These are phyloP conservation scores for Muricea muricata DNA, from an alignment of 92 coral and sea anemone species.

Conservation along the genomic window DNA sequence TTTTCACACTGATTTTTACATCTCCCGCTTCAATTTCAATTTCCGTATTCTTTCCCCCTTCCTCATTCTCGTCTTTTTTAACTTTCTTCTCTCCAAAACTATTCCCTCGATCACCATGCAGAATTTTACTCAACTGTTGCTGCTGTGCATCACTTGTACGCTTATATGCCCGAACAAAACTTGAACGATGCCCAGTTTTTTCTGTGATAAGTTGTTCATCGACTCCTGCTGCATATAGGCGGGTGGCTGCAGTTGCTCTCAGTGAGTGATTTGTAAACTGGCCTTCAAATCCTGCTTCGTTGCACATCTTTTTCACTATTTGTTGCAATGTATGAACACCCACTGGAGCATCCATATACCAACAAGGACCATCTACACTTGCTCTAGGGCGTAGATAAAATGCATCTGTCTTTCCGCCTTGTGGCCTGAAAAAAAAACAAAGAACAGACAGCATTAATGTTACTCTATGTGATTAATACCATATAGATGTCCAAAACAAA, in stretches of 20 bases:
- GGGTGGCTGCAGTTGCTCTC: slow-evolving; percentile 36
- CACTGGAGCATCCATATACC: slow-evolving; percentile 39
- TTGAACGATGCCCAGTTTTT: slow-evolving; percentile 50
- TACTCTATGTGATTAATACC: too few species aligned
- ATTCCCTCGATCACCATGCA: too few species aligned
- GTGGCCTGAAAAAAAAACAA: slow-evolving; percentile 26
- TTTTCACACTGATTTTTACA: too few species aligned
- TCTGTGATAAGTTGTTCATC: slow-evolving; percentile 26
- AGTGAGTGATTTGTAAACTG: slow-evolving; percentile 41
- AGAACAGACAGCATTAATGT: too few species aligned
- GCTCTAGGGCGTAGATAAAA: slow-evolving; percentile 23
- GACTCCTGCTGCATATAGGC: slow-evolving; percentile 44
- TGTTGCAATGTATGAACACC: slow-evolving; percentile 17
- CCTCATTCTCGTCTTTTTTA: too few species aligned
- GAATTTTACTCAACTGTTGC: too few species aligned
- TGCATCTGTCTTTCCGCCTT: slow-evolving; percentile 43
- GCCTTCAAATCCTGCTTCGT: slow-evolving; percentile 31
- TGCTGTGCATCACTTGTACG: too few species aligned
- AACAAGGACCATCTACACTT: slow-evolving; percentile 24
- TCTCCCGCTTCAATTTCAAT: too few species aligned
- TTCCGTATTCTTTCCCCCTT: too few species aligned
- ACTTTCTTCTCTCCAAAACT: too few species aligned
- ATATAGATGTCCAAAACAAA: too few species aligned
- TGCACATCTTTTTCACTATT: slow-evolving; percentile 41
- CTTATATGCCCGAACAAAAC: slow-evolving; percentile 32